phyloP scores from a whole-genome alignment of 2,888 invertebrate species.

The Hypomecis atomaria region DNA sequence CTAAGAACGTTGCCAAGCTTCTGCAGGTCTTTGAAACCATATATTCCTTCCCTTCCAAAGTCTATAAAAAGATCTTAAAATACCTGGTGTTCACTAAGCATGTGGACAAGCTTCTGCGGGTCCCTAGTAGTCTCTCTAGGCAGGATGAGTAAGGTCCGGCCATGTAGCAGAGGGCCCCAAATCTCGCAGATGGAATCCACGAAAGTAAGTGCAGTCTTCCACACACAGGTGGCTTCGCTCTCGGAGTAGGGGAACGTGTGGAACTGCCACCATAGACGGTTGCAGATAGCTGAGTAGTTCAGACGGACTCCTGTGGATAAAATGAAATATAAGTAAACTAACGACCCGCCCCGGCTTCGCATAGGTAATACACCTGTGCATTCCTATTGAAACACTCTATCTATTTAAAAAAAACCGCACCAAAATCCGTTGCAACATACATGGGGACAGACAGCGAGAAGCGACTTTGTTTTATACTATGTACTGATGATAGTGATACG shows the following conservation, averaged over 20 bases:
- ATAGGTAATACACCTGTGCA: no score
- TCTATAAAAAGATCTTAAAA: conserved; percentile 12
- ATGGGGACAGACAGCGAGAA: no score
- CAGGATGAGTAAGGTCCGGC: conserved; percentile 88
- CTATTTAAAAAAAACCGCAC: no score
- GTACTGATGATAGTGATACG: no score
- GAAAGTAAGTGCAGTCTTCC: conserved; percentile 96
- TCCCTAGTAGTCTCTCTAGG: conserved; percentile 90
- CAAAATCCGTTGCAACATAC: no score
- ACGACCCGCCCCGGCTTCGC: no score
- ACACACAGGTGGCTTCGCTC: conserved; percentile 89
- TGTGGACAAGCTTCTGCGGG: conserved; percentile 89
- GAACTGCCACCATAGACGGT: conserved; percentile 96
- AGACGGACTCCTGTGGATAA: conserved; percentile 89
- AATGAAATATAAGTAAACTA: no score
- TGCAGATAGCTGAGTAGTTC: conserved; percentile 90
- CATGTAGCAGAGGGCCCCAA: conserved; percentile 92
- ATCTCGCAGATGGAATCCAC: conserved; percentile 96
- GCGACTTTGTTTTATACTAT: no score
- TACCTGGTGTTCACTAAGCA: conserved; percentile 89
- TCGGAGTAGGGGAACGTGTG: conserved; percentile 89
- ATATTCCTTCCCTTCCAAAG: neutral
- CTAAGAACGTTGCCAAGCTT: no score
- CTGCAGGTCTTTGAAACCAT: no score
- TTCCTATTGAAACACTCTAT: no score